These are phyloP conservation scores for Nephrotoma guestfalica DNA, from an alignment of 2,888 invertebrate genomes.

Conservation along the genomic window DNA sequence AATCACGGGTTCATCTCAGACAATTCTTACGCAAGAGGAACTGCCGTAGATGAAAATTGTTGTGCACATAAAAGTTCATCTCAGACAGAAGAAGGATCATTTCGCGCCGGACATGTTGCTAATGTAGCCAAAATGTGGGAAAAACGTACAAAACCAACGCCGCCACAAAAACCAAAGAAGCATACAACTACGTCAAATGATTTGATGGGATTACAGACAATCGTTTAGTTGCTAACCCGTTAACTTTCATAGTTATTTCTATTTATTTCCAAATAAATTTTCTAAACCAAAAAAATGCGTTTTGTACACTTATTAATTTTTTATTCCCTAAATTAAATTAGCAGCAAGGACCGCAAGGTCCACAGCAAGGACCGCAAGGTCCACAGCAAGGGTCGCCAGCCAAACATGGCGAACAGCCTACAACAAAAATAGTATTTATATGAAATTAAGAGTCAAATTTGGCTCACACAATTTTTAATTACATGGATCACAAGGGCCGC, in stretches of 20 bases:
- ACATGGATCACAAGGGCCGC: conserved; percentile 9
- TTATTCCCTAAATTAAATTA: neutral
- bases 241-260: neutral
- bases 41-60: neutral
- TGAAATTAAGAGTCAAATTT: neutral
- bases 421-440: neutral
- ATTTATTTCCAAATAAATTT: neutral
- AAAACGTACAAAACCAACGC: conserved; percentile 5
- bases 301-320: neutral
- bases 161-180: neutral
- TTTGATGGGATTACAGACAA: conserved; percentile 7
- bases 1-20: neutral
- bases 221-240: conserved; percentile 6
- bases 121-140: conserved; percentile 15
- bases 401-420: conserved; percentile 12
- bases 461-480: neutral
- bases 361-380: conserved; percentile 7
- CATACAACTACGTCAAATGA: neutral
- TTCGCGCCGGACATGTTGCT: conserved; percentile 12
- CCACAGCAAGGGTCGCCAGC: conserved; percentile 12
- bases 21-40: neutral
- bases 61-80: neutral
- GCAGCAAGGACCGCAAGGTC: conserved; percentile 1
- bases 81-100: neutral
- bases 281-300: neutral